These are phyloP conservation scores for Stictocephala bisonia DNA, from an alignment of 2,888 invertebrate species.

Conservation along the genomic window DNA sequence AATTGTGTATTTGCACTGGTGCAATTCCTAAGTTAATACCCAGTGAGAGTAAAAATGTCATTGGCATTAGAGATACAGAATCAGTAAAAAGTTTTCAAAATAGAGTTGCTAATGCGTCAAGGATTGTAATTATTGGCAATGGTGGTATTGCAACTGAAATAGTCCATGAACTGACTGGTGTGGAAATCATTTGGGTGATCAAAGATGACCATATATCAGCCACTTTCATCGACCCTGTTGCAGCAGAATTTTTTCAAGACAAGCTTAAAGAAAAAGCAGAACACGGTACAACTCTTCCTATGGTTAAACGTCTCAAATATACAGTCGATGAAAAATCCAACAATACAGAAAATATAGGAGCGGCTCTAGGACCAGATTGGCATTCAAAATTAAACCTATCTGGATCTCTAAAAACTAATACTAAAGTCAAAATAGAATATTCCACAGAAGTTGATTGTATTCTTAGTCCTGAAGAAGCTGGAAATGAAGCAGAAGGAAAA, in stretches of 20 bases:
- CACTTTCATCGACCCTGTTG: slow-evolving; percentile 95
- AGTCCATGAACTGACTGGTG: slow-evolving; percentile 85
- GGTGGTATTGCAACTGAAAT: slow-evolving; percentile 99
- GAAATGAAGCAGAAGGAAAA: slow-evolving; percentile 54
- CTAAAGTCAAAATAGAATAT: slow-evolving; percentile 66
- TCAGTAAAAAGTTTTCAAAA: slow-evolving; percentile 85
- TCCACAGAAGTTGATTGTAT: slow-evolving; percentile 69
- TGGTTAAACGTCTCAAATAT: slow-evolving; percentile 75
- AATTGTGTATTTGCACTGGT: slow-evolving; percentile 92
- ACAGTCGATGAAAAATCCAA: slow-evolving; percentile 68
- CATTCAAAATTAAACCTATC: slow-evolving; percentile 75
- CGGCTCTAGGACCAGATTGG: slow-evolving; percentile 98
- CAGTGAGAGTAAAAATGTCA: slow-evolving; percentile 72
- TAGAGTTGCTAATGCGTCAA: slow-evolving; percentile 74
- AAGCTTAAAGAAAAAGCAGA: slow-evolving; percentile 62
- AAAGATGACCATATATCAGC: slow-evolving; percentile 93
- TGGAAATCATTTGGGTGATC: slow-evolving; percentile 93
- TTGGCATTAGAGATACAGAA: slow-evolving; percentile 95
- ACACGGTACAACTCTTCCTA: slow-evolving; percentile 52
- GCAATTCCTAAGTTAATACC: slow-evolving; percentile 85
- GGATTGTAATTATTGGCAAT: slow-evolving; percentile 91
- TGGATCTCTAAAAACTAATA: slow-evolving; percentile 66
- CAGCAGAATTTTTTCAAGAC: slow-evolving; percentile 89
- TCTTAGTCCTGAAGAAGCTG: slow-evolving; percentile 61
- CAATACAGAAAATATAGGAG: slow-evolving; percentile 73